These are phyloP conservation scores for Dicyrtomina minuta DNA, from an alignment of 2,888 invertebrate genomes.

Conservation along the genomic window DNA sequence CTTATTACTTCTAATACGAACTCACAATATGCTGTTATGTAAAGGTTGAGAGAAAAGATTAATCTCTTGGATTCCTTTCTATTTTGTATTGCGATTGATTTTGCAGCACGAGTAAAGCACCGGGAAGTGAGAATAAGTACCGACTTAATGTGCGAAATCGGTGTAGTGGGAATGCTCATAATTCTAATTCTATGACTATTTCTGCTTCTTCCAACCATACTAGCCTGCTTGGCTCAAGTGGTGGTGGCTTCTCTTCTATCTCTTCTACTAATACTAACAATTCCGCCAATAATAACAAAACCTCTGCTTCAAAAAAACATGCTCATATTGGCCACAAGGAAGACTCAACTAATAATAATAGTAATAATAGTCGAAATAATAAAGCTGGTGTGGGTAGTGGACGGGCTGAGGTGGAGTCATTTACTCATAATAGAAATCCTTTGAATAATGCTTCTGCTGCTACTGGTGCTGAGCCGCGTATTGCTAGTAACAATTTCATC, in stretches of 20 bases:
- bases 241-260: too few species aligned
- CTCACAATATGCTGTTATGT: too few species aligned
- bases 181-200: conserved; percentile 1
- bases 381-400: conserved; percentile 8
- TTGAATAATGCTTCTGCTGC: conserved; percentile 1
- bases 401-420: conserved; percentile 7
- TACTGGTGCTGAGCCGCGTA: not conserved
- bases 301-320: conserved; percentile 1
- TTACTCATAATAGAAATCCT: not conserved
- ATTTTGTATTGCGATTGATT: not conserved
- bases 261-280: not conserved
- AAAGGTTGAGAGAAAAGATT: not conserved
- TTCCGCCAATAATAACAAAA: not conserved
- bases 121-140: conserved; percentile 11
- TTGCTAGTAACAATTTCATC: conserved; percentile 7
- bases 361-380: conserved; percentile 29
- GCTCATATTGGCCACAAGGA: conserved; percentile 25
- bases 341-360: conserved; percentile 45
- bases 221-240: too few species aligned
- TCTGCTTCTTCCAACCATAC: not conserved
- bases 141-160: not conserved
- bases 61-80: conserved; percentile 4
- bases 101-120: conserved; percentile 30
- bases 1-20: too few species aligned
- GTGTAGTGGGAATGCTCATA: conserved; percentile 2